Evolutionary conservation across 2,888 invertebrate species (phyloP), one percentile per base, ranked within the genome.

Genomic region (Orchesella flavescens): DNA sequence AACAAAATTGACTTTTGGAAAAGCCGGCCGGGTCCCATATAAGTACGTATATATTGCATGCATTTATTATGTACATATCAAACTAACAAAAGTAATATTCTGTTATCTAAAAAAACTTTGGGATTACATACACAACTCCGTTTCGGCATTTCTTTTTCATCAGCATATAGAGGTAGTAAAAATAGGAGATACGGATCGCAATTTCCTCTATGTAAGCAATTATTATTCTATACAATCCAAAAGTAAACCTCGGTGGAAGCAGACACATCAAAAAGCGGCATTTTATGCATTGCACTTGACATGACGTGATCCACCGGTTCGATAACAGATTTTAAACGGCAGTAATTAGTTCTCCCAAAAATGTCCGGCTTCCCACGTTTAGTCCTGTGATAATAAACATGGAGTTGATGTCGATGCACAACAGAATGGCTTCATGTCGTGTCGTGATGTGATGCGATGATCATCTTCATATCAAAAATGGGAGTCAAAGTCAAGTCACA

Each of bases 271-370:
- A 53, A 53, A 61, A 23, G 12, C 61, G 53, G n/a, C n/a, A 53
- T 53, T 53, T n/a, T 53, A 53, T 53, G 61, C 24, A 21, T 61
- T 17, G 2, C 61, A 49, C 46, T 21, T 44, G n/a, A 19, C 71
- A 57, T 76, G 76, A 66, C 76, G 76, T 76, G 76, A 66, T 76
- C 76, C 55, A 68, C 76, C 44, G 57, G 53, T 21, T 53, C 13
- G 57, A 68, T 43, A 76, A 57, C 19, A 57, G 53, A 76, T 76
- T 77, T 77, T 68, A 69, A 69, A 77, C 68, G 77, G 69, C 57
- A 49, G 77, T 77, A 77, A 77, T 77, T 77, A 77, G 69, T 69
- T 77, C 77, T 77, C 77, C 77, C 69, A 77, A 77, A 77, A 77
- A 66, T 77, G 77, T 77, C 69, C 77, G 69, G 61, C 68, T 69